Conservation (phyloP, 2,113 vertebrate species). For the Eurypyga helias region DNA sequence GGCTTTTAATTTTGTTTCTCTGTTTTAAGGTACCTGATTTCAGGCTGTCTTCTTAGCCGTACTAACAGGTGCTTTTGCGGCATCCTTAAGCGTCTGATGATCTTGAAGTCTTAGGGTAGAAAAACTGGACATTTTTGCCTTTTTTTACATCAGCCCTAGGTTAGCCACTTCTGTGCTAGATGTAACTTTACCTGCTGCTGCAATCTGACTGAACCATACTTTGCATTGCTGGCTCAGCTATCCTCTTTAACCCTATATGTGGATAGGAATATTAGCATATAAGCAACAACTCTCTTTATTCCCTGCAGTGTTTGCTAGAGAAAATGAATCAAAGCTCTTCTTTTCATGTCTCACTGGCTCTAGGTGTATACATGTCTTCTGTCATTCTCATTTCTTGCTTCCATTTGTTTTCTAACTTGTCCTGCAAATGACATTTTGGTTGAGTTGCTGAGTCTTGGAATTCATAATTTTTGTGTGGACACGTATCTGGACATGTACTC, state of each 20-base stretch:
- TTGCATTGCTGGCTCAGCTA: not conserved
- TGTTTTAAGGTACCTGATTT: not conserved
- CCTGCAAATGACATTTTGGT: not conserved
- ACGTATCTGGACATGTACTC: not conserved
- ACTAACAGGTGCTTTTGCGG: not conserved
- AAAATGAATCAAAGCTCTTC: not conserved
- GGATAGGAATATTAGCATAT: not conserved
- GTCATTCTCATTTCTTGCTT: not conserved
- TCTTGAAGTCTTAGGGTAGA: not conserved
- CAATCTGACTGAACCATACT: not conserved
- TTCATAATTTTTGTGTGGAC: not conserved
- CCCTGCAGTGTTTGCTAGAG: not conserved
- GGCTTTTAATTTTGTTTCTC: not conserved
- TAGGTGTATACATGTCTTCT: not conserved
- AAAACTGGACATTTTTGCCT: accelerated
- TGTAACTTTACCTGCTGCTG: not conserved
- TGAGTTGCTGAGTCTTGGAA: not conserved
- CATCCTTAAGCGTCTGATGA: not conserved
- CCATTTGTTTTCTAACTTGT: not conserved
- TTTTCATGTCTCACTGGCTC: not conserved
- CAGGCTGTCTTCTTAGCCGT: not conserved
- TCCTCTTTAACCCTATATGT: not conserved
- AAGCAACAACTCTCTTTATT: not conserved
- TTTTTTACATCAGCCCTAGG: not conserved
- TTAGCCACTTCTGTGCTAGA: not conserved